Evolutionary conservation across 2,113 vertebrate species (phyloP), one percentile per base, ranked within the genome.

Genomic region (Brachirus orientalis): DNA sequence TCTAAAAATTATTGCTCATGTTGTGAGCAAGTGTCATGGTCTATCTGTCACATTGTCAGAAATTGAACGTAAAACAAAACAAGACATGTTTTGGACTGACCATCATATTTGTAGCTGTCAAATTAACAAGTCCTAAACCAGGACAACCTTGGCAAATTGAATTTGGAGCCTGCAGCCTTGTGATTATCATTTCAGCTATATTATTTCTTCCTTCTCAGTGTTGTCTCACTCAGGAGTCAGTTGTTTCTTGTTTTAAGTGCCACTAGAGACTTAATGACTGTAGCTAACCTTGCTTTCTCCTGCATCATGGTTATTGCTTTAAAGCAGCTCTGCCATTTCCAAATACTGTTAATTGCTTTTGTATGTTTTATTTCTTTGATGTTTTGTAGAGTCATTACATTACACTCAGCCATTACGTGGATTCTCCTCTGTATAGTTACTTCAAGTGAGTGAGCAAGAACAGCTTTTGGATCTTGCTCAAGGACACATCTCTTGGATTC

Each of bases 31-130:
- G 38, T 11, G 6, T 41, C 17, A 2, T 60, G 52, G 54, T 35
- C 38, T 62, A 38, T 46, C 38, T 38, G 74, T 53, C 50, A 56
- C 76, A 65, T 63, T 63, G 67, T 13, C 47, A 63, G 53, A 83
- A 82, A 86, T 47, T 64, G 51, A 79, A 83, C 69, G 66, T 45
- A 61, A 89, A 82, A 79, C 63, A 77, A 77, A 83, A 73, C 66
- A 58, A 62, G 10, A 52, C 63, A 66, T 53, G 57, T 69, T 83
- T 79, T 69, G 70, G 70, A 66, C 59, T 33, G 22, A 22, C 63
- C 16, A 40, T 59, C 8, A 4, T 62, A 83, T 90, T 86, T 85
- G 68, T 83, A 64, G 70, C 50, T 44, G 60, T 82, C 80, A 84
- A 70, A 77, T 80, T 77, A 77, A 84, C 61, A 58, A 55, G 18